Conservation (phyloP, 2,888 invertebrate species). For the Morpho deidamia region DNA sequence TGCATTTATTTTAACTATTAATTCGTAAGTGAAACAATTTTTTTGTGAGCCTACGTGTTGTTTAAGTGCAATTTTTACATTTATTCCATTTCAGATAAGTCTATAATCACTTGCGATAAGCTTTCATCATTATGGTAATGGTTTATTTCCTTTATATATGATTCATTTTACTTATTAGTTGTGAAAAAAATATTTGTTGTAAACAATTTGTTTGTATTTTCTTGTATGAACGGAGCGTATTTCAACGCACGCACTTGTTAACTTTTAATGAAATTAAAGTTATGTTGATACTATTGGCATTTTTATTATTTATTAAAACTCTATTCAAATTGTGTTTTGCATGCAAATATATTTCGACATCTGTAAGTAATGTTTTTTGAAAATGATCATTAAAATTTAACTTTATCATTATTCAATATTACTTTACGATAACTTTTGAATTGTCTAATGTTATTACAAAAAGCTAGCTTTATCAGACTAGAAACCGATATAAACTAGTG, state of each 20-base stretch:
- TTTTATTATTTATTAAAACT: slow-evolving; percentile 21
- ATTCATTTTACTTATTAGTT: slow-evolving; percentile 27
- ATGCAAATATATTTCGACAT: neutral
- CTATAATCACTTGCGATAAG: slow-evolving; percentile 22
- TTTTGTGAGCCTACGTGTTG: slow-evolving; percentile 46
- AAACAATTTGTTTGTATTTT: slow-evolving; percentile 20
- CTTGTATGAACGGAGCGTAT: slow-evolving; percentile 44
- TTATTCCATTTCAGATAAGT: slow-evolving; percentile 34
- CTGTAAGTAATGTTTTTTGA: too few relatives aligned
- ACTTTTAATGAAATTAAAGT: slow-evolving; percentile 71
- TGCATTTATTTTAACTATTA: slow-evolving; percentile 65
- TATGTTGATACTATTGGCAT: slow-evolving; percentile 53
- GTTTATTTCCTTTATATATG: slow-evolving; percentile 41
- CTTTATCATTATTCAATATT: too few relatives aligned
- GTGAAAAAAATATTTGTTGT: slow-evolving; percentile 29
- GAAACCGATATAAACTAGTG: too few relatives aligned
- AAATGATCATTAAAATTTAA: too few relatives aligned
- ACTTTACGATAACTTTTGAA: too few relatives aligned
- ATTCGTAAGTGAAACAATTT: slow-evolving; percentile 44
- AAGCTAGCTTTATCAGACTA: too few relatives aligned
- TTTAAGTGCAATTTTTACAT: slow-evolving; percentile 64
- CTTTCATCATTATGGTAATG: slow-evolving; percentile 43
- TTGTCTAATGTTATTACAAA: too few relatives aligned
- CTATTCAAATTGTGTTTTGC: neutral
- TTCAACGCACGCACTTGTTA: slow-evolving; percentile 58